Evolutionary conservation across 2,888 invertebrate genomes (phyloP), one percentile per base, ranked within the genome.

Genomic region (Apotomis capreana): DNA sequence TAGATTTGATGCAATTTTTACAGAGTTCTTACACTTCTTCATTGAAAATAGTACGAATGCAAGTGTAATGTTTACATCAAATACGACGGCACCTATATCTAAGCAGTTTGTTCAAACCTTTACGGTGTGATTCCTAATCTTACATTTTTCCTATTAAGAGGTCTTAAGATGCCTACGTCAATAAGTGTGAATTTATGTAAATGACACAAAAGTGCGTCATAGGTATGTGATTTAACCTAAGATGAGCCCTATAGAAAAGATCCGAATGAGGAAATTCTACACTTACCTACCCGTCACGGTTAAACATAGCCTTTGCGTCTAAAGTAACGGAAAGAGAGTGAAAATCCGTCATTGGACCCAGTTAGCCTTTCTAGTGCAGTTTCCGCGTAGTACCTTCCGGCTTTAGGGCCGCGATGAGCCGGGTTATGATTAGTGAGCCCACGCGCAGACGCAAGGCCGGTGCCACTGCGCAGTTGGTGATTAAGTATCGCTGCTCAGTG

Each of bases 381-480:
- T 76, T 76, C 76, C 77, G 76, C 74, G 73, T 76, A 73, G 68
- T 74, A 67, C 61, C 54, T 72, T 72, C 72, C 72, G 68, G 82
- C 69, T 49, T 73, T 78, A 80, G 81, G 81, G 82, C 77, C 76
- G 76, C 77, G 89, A 89, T 88, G 91, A 87, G 83, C 81, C 83
- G 85, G 83, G 84, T 89, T 90, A 89, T 91, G 89, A 90, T 86
- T 83, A 79, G 82, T 75, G 77, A 80, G 78, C 93, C 93, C 91
- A 93, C 93, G 90, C 92, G 84, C 83, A 74, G 54, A 75, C 75
- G 76, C 91, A 91, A 92, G 91, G 91, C 81, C 91, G 83, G 79
- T 77, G 61, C 74, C 83, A 84, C 87, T 92, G 90, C 93, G 93
- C 89, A 93, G 89, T 92, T 89, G 89, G 85, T 92, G 92, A 93